phyloP scores from a whole-genome alignment of 2,797 vertebrate genomes.

The Micromesistius poutassou region DNA sequence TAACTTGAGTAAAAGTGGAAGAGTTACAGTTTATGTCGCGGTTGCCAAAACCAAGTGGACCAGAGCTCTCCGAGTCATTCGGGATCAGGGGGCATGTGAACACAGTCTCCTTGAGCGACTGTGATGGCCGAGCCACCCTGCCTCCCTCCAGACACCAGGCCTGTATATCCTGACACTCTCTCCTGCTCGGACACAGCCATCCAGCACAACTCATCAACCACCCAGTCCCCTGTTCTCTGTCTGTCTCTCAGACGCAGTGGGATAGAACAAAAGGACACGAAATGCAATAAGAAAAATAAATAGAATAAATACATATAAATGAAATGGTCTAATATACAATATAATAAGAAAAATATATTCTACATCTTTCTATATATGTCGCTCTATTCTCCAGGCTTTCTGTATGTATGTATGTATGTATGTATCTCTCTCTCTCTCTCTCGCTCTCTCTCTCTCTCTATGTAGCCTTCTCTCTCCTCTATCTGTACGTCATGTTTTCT shows the following conservation, averaged over 20 bases:
- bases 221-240: neutral
- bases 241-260: neutral
- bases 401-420: too few species aligned
- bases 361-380: too few species aligned
- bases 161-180: constrained; percentile 28
- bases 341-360: too few species aligned
- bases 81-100: constrained; percentile 21
- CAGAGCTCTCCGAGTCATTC: constrained; percentile 20
- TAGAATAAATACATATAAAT: neutral
- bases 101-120: constrained; percentile 27
- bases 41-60: constrained; percentile 29
- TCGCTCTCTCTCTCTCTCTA: neutral
- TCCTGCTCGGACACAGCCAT: constrained; percentile 41
- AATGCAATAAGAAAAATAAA: neutral
- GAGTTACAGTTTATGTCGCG: constrained; percentile 10
- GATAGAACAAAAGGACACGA: neutral
- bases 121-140: constrained; percentile 29
- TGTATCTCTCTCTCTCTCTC: neutral
- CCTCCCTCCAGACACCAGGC: constrained; percentile 12
- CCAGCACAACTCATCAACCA: neutral
- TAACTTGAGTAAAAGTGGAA: constrained; percentile 6
- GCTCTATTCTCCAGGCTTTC: neutral
- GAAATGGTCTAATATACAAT: too few species aligned
- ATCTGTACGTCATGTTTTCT: neutral
- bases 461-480: neutral